Evolutionary conservation across 1,140 invertebrate species (phyloP), one percentile per base, ranked within the genome.

Genomic region (Sinonovacula constricta): DNA sequence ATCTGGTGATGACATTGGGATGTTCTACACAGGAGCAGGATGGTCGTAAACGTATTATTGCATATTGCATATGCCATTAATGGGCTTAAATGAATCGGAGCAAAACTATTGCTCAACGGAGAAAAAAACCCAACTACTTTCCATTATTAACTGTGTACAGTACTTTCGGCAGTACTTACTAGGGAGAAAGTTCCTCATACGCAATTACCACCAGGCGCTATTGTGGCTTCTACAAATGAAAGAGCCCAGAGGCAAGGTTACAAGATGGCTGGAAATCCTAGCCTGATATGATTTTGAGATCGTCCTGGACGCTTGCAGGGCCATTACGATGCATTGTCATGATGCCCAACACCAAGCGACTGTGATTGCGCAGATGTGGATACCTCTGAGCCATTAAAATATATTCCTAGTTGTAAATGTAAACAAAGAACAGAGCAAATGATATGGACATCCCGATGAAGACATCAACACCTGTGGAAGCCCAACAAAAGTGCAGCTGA

Each of bases 21-120:
- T 85, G 85, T 0, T n/a, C 54, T n/a, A 77, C 63, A 14, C 87
- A 89, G 78, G 36, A 51, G 28, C 71, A 84, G 53, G 72, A 85
- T 2, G 80, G 81, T 59, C 45, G 66, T 12, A 68, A 82, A 57
- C 24, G 76, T 18, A 76, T 81, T n/a, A n/a, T n/a, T n/a, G n/a
- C n/a, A n/a, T 0, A 80, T 88, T 5, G 79, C 83, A 1, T 79
- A 81, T 70, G 69, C 69, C 7, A 75, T 72, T n/a, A 53, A 69
- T 31, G 74, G 33, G 3, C 28, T n/a, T 81, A 7, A 79, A n/a
- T 18, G 53, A 54, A 68, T 56, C 79, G 22, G 74, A 81, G 62
- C 45, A 15, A n/a, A 72, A 81, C 57, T 83, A 76, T 49, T 49
- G 36, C 34, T 33, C 62, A 7, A n/a, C n/a, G n/a, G n/a, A n/a